phyloP scores from a whole-genome alignment of 2,797 vertebrate genomes.

The Enteromius viviparus region DNA sequence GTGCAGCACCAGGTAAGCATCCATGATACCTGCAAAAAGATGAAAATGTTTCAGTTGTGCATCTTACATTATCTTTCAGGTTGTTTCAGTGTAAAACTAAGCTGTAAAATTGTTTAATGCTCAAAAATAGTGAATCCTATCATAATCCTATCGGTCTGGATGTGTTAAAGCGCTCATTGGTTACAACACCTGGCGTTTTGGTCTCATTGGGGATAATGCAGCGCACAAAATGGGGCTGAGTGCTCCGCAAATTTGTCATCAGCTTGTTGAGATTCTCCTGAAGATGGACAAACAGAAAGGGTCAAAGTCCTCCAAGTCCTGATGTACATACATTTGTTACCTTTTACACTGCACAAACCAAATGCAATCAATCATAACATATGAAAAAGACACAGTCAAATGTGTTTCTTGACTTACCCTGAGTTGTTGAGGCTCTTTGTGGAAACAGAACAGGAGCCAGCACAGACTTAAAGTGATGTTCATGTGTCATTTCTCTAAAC shows the following conservation, averaged over 20 bases:
- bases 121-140: not conserved
- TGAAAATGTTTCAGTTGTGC: constrained; percentile 1
- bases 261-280: constrained; percentile 95
- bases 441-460: constrained; percentile 83
- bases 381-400: not conserved
- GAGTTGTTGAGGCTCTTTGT: constrained; percentile 6
- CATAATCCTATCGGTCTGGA: not conserved
- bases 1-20: constrained; percentile 89
- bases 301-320: not conserved
- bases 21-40: constrained; percentile 82
- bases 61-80: not conserved
- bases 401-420: constrained; percentile 10
- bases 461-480: constrained; percentile 99
- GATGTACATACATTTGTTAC: not conserved
- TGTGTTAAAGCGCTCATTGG: constrained; percentile 40
- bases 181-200: constrained; percentile 86
- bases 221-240: constrained; percentile 94
- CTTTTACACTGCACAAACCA: not conserved
- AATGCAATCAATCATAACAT: not conserved
- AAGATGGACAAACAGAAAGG: constrained; percentile 12
- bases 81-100: not conserved
- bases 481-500: constrained; percentile 94
- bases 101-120: not conserved
- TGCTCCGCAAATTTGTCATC: constrained; percentile 93
- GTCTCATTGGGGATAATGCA: constrained; percentile 94